Base-by-base conservation (phyloP, 2,888 invertebrate species). In the Tribolium freemani region DNA sequence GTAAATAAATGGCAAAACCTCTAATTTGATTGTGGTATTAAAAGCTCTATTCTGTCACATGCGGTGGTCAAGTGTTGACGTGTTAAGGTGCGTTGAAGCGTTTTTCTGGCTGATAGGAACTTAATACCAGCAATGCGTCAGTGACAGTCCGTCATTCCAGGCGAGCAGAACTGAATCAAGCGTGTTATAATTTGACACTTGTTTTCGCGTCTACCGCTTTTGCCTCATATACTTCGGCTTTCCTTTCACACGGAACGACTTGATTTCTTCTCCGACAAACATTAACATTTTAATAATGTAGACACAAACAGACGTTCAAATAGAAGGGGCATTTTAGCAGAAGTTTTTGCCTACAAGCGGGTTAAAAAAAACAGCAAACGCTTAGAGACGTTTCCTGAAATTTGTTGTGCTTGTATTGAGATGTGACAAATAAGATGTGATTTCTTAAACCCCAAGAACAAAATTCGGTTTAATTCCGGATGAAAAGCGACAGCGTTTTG, bases 151-250 rank as follows among this genome's bases (percentile, higher is more conserved):
- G 63, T 63, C 63, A 63, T 63, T 63, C 30, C 50, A 30, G 50
- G 30, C 50, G 63, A 63, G 54, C 46, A 26, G 16, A 68, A 66
- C 51, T 44, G 69, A 70, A 64, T 67, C 46, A 63, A 73, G 60
- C 74, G 69, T 76, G 66, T 16, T 46, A 69, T 76, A 76, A 76
- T 76, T 71, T 76, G 74, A 76, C 76, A 76, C 76, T 74, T 76
- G 76, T 76, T 76, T 76, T 74, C 71, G 72, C 73, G 72, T 74
- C 72, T 68, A 57, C 57, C 51, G 48, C 58, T 63, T 60, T 58
- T 16, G 20, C 58, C 44, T 60, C n/a, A 48, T 45, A 30, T 45
- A 51, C 16, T 64, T 31, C 61, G 38, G 66, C 48, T 48, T 50
- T 50, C 13, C 61, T 45, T 60, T 46, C 60, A 30, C 60, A 58